Evolutionary conservation across 1,140 invertebrate species (phyloP).

Genomic region (Kradibia gibbosae): DNA sequence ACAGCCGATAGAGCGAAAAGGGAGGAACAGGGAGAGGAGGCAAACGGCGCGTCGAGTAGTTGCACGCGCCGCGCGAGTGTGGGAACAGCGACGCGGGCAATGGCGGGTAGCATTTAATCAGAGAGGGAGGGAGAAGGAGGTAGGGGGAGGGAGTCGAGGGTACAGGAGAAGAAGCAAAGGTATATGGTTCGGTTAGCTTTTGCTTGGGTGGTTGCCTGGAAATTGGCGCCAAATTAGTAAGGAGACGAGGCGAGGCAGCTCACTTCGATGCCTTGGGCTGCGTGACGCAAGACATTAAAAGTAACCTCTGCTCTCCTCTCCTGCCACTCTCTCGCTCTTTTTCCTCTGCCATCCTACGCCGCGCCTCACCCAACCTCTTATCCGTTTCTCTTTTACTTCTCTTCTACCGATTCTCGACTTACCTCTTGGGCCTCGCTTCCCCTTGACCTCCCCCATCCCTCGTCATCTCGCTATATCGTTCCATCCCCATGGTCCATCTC

Average conservation of each 20-base stretch:
- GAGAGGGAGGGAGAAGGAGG: conserved; percentile 57
- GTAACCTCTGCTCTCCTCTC: conserved; percentile 68
- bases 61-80: conserved; percentile 56
- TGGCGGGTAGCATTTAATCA: conserved; percentile 73
- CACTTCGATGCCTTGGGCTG: conserved; percentile 60
- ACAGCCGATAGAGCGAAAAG: conserved; percentile 45
- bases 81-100: conserved; percentile 60
- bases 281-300: conserved; percentile 74
- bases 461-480: background rate
- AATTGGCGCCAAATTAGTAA: conserved; percentile 75
- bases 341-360: background rate
- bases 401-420: conserved; percentile 27
- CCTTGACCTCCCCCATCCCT: conserved; percentile 29
- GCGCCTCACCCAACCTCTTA: conserved; percentile 39
- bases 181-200: conserved; percentile 74
- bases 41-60: conserved; percentile 48
- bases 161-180: conserved; percentile 56
- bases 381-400: conserved; percentile 28
- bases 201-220: conserved; percentile 71
- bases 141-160: conserved; percentile 41
- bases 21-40: conserved; percentile 18
- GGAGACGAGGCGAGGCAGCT: conserved; percentile 68
- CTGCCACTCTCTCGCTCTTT: conserved; percentile 13
- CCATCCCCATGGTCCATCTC: background rate
- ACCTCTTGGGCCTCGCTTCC: conserved; percentile 23